These are phyloP conservation scores for Phorcus lineatus DNA, from an alignment of 2,888 invertebrate genomes.

Conservation along the genomic window DNA sequence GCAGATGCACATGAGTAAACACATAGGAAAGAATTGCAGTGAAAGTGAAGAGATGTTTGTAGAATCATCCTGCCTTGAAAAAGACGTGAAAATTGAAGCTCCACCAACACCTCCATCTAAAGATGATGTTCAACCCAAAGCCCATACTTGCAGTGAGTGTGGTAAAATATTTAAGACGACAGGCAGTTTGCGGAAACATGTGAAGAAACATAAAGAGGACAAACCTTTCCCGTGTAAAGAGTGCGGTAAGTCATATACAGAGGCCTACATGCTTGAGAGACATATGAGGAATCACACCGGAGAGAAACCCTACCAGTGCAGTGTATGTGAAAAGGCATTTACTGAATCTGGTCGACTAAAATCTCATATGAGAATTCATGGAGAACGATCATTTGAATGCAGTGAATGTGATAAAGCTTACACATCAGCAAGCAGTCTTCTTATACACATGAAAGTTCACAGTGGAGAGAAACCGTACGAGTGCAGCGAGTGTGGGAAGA, in stretches of 20 bases:
- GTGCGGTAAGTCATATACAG: not conserved
- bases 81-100: not conserved
- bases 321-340: conserved; percentile 14
- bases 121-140: not conserved
- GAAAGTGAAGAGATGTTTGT: not conserved
- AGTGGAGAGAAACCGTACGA: conserved; percentile 4
- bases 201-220: not conserved
- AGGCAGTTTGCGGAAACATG: not conserved
- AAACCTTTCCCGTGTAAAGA: not conserved
- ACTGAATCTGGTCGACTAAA: not conserved
- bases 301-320: conserved; percentile 9
- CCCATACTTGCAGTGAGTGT: not conserved
- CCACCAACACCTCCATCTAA: too few relatives aligned
- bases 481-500: conserved; percentile 15
- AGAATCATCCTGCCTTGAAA: not conserved
- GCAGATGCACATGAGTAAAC: not conserved
- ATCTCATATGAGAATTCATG: conserved; percentile 2
- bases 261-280: not conserved
- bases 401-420: conserved; percentile 8
- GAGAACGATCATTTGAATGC: conserved; percentile 4
- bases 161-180: not conserved
- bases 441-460: conserved; percentile 7
- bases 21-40: not conserved
- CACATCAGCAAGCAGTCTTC: not conserved
- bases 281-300: conserved; percentile 4